Evolutionary conservation across 2,113 vertebrate genomes (phyloP), one percentile per base, ranked within the genome.

Genomic region (Trochalopteron elliotii): DNA sequence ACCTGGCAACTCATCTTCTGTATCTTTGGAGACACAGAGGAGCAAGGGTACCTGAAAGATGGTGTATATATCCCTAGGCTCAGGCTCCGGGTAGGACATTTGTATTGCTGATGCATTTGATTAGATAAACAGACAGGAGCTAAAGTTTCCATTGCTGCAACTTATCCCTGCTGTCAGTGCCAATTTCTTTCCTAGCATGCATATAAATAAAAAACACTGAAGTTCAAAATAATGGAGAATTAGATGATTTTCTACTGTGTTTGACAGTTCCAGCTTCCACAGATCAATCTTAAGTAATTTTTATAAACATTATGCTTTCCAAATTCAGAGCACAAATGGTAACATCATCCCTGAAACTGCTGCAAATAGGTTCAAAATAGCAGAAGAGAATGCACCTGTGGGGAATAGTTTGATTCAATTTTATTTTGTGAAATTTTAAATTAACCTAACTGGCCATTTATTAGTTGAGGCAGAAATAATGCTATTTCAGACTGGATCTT

Each of bases 401-500:
- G 50, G 60, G 15, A 85, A 81, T 75, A 53, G 65, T 49, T 78
- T 72, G 42, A 42, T 67, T 81, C 21, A 15, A 17, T 67, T 85
- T 65, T 90, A 30, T 96, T 94, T 83, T 74, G 12, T 68, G 31
- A 80, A 59, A 83, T 93, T 86, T 77, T n/a, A 88, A 83, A 68
- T 56, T 11, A 90, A 39, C 42, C 10, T 80, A 20, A n/a, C 42
- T 53, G 37, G 10, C 4, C n/a, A 22, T 40, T 55, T 89, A 40
- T 69, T 82, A 61, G 40, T 42, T 91, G 75, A 74, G 33, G 56
- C n/a, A 70, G 59, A 65, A 93, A 61, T 55, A 63, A 47, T 61
- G 30, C 37, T 68, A 42, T 59, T 94, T 90, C 1, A 3, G 44
- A 61, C 15, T 2, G 1, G 15, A 55, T 75, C 53, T 84, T 93